Evolutionary conservation across 2,113 vertebrate genomes (phyloP).

Genomic region (Sinocyclocheilus grahami): DNA sequence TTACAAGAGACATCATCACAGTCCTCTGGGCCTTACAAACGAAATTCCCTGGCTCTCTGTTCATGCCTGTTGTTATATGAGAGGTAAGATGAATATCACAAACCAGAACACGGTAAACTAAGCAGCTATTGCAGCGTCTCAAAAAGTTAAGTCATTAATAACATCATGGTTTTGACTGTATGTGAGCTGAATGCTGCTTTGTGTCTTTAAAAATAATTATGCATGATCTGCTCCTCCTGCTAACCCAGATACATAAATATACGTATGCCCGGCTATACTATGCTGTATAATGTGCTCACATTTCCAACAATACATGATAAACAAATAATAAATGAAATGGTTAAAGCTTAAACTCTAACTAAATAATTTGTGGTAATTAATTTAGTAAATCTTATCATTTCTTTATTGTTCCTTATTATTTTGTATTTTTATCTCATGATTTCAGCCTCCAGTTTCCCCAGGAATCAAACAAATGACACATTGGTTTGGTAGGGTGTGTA

Average conservation of each 20-base stretch:
- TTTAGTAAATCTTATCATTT: neutral
- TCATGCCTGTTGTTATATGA: slow-evolving; percentile 19
- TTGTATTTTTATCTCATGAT: neutral
- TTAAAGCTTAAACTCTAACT: neutral
- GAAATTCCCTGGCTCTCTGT: slow-evolving; percentile 5
- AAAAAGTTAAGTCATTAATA: neutral
- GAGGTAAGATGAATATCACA: slow-evolving; percentile 11
- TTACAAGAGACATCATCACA: slow-evolving; percentile 27
- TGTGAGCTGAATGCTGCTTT: neutral
- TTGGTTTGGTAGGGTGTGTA: neutral
- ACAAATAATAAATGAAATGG: neutral
- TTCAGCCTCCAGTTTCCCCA: neutral
- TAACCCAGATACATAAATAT: slow-evolving; percentile 69
- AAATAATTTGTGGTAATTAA: neutral
- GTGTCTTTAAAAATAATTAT: slow-evolving; percentile 25
- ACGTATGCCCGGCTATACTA: neutral
- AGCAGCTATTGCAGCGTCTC: neutral
- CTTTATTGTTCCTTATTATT: neutral
- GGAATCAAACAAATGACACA: neutral
- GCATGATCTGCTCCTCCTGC: slow-evolving; percentile 4
- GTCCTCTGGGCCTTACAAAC: neutral
- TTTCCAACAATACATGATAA: neutral
- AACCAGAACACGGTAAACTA: neutral
- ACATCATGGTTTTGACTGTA: neutral
- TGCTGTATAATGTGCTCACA: slow-evolving; percentile 15